These are phyloP conservation scores for Periophthalmus magnuspinnatus DNA, from an alignment of 2,797 vertebrate genomes.

Conservation along the genomic window DNA sequence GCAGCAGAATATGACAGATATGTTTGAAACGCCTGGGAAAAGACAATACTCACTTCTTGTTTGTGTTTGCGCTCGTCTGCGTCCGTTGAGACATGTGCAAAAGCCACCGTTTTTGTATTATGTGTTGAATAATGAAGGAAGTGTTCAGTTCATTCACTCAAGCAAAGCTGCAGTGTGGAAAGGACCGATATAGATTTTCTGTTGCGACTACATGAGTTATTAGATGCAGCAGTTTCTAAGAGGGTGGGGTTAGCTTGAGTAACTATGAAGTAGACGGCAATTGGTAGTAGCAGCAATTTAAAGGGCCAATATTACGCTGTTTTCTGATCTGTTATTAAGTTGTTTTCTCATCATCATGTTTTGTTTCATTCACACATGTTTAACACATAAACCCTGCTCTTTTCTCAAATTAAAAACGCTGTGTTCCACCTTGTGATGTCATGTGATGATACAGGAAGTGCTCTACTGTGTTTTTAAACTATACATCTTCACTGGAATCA, in stretches of 20 bases:
- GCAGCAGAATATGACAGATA: neutral
- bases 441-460: no score
- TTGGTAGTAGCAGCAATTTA: no score
- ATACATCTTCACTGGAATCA: no score
- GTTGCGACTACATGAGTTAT: slow-evolving; percentile 2
- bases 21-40: neutral
- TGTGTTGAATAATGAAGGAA: neutral
- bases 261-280: neutral
- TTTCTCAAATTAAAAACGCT: no score
- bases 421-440: no score
- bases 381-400: no score
- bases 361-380: no score
- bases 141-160: slow-evolving; percentile 1
- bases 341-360: no score
- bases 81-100: neutral
- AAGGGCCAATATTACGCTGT: no score
- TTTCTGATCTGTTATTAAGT: no score
- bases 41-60: neutral
- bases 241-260: neutral
- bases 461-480: no score
- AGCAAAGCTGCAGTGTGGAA: neutral
- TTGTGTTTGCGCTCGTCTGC: neutral
- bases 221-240: neutral
- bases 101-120: slow-evolving; percentile 3
- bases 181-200: slow-evolving; percentile 8